phyloP scores from a whole-genome alignment of 2,797 vertebrate species.

The Sebastes iracundus region DNA sequence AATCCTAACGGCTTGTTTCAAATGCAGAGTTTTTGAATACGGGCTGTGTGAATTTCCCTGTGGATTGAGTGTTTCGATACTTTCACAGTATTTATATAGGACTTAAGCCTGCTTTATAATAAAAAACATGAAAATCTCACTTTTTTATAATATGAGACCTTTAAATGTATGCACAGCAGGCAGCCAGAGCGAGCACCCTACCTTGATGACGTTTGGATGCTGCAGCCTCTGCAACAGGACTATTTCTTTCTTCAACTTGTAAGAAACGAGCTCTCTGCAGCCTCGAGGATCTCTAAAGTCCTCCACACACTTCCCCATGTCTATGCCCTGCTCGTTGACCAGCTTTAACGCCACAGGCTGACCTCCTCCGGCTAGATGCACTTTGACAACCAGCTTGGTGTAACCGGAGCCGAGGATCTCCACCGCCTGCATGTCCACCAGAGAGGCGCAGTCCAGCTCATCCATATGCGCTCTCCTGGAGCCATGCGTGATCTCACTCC shows the following conservation, averaged over 20 bases:
- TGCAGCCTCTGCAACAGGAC: slow-evolving; percentile 84
- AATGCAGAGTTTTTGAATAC: too few relatives aligned
- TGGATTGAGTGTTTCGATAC: too few relatives aligned
- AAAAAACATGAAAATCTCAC: too few relatives aligned
- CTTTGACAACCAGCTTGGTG: slow-evolving; percentile 88
- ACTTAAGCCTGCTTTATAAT: too few relatives aligned
- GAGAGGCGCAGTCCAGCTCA: slow-evolving; percentile 83
- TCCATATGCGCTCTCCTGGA: slow-evolving; percentile 57
- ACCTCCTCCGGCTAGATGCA: slow-evolving; percentile 75
- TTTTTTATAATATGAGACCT: too few relatives aligned
- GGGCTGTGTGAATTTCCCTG: too few relatives aligned
- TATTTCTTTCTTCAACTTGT: slow-evolving; percentile 90
- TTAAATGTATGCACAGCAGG: neutral
- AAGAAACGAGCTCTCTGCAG: slow-evolving; percentile 88
- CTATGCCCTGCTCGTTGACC: slow-evolving; percentile 86
- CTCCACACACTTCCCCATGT: slow-evolving; percentile 87
- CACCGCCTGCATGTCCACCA: slow-evolving; percentile 77
- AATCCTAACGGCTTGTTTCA: too few relatives aligned
- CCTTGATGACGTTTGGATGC: slow-evolving; percentile 90
- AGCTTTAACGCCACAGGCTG: slow-evolving; percentile 85
- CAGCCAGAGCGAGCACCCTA: slow-evolving; percentile 48
- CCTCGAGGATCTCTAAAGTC: slow-evolving; percentile 82
- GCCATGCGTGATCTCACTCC: slow-evolving; percentile 62
- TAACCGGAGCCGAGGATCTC: slow-evolving; percentile 88
- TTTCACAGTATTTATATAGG: too few relatives aligned